These are phyloP conservation scores for Dicranocentrus wangi DNA, from an alignment of 2,888 invertebrate species.

Conservation along the genomic window DNA sequence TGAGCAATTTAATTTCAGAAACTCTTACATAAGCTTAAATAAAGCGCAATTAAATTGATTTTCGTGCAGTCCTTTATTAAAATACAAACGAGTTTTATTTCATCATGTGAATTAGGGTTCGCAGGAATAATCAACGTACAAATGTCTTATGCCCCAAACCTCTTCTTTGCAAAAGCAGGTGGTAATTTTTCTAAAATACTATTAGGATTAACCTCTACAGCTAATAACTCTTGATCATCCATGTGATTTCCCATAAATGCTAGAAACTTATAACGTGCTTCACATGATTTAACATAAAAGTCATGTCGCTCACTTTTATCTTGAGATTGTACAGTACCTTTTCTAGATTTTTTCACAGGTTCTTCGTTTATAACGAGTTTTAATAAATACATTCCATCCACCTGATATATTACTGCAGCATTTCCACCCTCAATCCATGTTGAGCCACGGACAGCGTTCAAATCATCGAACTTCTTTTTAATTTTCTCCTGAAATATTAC, in stretches of 20 bases:
- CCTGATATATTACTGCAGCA: conserved; percentile 61
- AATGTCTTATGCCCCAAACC: conserved; percentile 69
- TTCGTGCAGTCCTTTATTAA: too few species aligned
- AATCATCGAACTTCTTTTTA: conserved; percentile 61
- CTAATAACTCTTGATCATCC: conserved; percentile 62
- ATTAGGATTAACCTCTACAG: conserved; percentile 70
- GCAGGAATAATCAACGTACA: too few species aligned
- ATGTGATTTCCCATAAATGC: conserved; percentile 63
- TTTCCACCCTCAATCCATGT: conserved; percentile 66
- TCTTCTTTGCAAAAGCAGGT: conserved; percentile 70
- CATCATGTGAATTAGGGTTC: too few species aligned
- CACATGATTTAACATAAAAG: conserved; percentile 66
- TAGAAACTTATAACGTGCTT: conserved; percentile 66
- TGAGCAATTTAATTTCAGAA: too few species aligned
- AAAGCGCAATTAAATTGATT: too few species aligned
- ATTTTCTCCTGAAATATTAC: conserved; percentile 56
- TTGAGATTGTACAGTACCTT: conserved; percentile 6
- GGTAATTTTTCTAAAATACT: conserved; percentile 70
- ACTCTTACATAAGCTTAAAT: too few species aligned
- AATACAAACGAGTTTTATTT: too few species aligned
- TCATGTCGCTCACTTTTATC: conserved; percentile 32
- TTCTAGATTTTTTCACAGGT: conserved; percentile 49
- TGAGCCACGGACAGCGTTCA: conserved; percentile 66
- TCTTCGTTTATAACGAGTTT: conserved; percentile 53
- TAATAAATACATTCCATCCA: conserved; percentile 65